Evolutionary conservation across 2,113 vertebrate species (phyloP).

Genomic region (Nicator chloris): DNA sequence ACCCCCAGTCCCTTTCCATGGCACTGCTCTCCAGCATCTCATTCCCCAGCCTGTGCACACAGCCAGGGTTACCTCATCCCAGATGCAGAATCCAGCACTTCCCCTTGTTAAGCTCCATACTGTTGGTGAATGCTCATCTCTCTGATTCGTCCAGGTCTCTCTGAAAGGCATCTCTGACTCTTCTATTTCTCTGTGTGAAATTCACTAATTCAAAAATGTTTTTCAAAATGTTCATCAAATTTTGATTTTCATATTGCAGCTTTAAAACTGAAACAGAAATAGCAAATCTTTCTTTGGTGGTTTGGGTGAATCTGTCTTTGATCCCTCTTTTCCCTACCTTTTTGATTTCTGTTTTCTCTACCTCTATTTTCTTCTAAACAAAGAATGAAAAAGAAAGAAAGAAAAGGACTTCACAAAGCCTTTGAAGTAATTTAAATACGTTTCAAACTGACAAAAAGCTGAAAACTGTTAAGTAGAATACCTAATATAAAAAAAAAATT

Average conservation of each 20-base stretch:
- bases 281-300: background rate
- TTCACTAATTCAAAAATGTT: background rate
- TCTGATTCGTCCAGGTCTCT: background rate
- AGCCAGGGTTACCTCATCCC: background rate
- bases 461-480: background rate
- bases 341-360: background rate
- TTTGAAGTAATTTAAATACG: background rate
- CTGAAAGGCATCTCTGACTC: background rate
- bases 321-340: background rate
- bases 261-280: background rate
- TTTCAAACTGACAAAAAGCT: background rate
- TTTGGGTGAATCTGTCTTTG: background rate
- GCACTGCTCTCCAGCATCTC: background rate
- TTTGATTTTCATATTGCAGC: background rate
- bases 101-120: background rate
- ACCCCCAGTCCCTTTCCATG: background rate
- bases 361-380: background rate
- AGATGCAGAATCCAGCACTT: background rate
- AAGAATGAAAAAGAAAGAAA: background rate
- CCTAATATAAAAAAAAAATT: background rate
- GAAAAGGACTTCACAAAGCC: background rate
- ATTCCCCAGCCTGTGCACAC: background rate
- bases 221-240: background rate
- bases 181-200: background rate
- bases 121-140: fast-evolving